These are phyloP conservation scores for Calameuta pallipes DNA, from an alignment of 2,888 invertebrate species.

Conservation along the genomic window DNA sequence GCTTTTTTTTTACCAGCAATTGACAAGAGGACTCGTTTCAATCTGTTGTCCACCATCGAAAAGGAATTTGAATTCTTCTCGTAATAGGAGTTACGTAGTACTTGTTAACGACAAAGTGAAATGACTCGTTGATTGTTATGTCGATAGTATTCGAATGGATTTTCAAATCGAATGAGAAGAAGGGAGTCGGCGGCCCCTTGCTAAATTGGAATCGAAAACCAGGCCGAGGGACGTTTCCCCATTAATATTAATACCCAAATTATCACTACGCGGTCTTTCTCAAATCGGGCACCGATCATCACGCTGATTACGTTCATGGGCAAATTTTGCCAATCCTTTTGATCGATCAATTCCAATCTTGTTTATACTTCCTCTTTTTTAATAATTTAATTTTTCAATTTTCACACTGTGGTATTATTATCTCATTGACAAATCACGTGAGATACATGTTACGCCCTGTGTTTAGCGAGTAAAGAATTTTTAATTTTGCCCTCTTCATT, in stretches of 20 bases:
- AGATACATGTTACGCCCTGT: background rate
- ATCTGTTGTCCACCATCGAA: background rate
- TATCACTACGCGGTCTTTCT: slow-evolving; percentile 13
- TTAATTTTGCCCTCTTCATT: too few relatives aligned
- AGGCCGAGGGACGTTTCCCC: slow-evolving; percentile 11
- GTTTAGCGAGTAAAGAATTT: background rate
- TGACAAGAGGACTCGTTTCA: background rate
- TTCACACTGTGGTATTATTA: background rate
- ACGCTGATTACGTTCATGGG: background rate
- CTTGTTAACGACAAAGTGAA: background rate
- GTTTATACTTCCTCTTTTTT: background rate
- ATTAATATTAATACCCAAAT: slow-evolving; percentile 20
- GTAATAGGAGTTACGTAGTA: background rate
- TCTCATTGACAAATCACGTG: background rate
- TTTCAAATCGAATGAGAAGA: background rate
- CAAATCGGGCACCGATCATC: slow-evolving; percentile 13
- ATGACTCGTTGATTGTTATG: background rate
- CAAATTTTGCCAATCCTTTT: background rate
- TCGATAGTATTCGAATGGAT: background rate
- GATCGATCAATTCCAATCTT: background rate
- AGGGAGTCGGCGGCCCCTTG: slow-evolving; percentile 5
- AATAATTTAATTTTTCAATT: background rate
- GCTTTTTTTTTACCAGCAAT: background rate
- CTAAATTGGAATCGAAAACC: background rate
- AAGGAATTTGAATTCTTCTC: background rate